A percentile compares a stretch with the other conserved stretches of the same genome.
Conservation (phyloP, 2,888 invertebrate genomes). For the Apamea sordens region DNA sequence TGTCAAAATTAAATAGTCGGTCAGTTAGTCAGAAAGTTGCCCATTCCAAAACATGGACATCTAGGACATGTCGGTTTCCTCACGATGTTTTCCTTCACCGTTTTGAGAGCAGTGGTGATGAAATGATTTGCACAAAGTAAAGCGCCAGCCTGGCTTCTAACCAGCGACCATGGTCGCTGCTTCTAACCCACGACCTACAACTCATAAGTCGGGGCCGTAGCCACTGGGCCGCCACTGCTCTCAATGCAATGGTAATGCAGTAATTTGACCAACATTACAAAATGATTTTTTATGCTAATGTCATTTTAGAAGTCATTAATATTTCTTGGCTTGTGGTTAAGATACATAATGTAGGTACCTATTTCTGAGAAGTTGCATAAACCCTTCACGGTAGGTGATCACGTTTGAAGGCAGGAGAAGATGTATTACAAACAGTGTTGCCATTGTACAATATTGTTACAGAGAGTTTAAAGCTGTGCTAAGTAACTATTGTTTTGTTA, state of each 20-base stretch:
- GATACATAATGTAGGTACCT: background rate
- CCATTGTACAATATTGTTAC: constrained; percentile 51
- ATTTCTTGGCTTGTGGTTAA: constrained; percentile 18
- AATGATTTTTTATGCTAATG: background rate
- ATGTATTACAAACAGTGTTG: constrained; percentile 41
- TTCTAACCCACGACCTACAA: too few species aligned
- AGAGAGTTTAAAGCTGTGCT: constrained; percentile 18
- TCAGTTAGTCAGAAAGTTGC: too few species aligned
- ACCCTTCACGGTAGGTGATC: constrained; percentile 59
- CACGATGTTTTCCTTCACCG: background rate
- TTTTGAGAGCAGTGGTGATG: background rate
- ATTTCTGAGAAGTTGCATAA: constrained; percentile 50
- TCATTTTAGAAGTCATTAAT: constrained; percentile 2
- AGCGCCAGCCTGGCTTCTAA: background rate
- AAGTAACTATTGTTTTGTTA: constrained; percentile 44
- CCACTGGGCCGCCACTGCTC: too few species aligned
- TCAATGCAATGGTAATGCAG: background rate
- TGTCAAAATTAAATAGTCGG: too few species aligned
- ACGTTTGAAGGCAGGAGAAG: constrained; percentile 39
- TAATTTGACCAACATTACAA: constrained; percentile 8
- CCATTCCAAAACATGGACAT: too few species aligned
- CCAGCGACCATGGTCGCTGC: too few species aligned
- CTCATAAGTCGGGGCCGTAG: too few species aligned
- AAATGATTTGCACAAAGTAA: background rate
- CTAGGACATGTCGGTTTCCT: background rate